Conservation (phyloP, 2,888 invertebrate species). For the Cerastis leucographa region DNA sequence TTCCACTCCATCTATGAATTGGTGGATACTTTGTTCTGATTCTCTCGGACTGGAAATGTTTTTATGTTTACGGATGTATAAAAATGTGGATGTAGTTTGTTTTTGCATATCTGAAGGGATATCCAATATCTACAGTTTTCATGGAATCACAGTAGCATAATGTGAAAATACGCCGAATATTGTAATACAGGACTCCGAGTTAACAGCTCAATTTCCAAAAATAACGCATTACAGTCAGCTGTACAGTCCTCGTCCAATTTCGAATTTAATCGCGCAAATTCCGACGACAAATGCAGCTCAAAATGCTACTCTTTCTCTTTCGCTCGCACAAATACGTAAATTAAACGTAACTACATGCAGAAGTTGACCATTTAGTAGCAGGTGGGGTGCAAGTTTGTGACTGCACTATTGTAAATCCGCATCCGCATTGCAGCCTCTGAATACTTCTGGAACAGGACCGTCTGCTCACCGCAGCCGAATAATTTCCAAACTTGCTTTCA, state of each 20-base stretch:
- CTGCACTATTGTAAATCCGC: slow-evolving; percentile 66
- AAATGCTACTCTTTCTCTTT: slow-evolving; percentile 45
- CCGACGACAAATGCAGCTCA: slow-evolving; percentile 15
- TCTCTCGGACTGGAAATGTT: slow-evolving; percentile 40
- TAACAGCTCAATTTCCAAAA: neutral
- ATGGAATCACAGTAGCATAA: neutral
- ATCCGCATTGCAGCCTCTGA: slow-evolving; percentile 67
- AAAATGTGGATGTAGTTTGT: slow-evolving; percentile 8
- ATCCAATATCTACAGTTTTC: neutral
- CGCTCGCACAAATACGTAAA: slow-evolving; percentile 57
- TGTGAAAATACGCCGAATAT: too few relatives aligned
- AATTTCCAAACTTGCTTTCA: slow-evolving; percentile 68
- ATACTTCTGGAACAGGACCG: slow-evolving; percentile 64
- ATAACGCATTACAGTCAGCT: neutral
- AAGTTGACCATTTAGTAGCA: slow-evolving; percentile 69
- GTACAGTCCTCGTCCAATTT: slow-evolving; percentile 6
- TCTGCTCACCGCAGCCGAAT: slow-evolving; percentile 64
- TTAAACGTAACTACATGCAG: slow-evolving; percentile 59
- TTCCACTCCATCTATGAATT: slow-evolving; percentile 69
- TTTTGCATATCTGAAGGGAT: neutral
- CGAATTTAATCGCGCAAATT: slow-evolving; percentile 20
- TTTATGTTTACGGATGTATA: slow-evolving; percentile 33
- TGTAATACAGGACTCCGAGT: neutral
- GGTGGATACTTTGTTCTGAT: slow-evolving; percentile 61
- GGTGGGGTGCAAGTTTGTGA: slow-evolving; percentile 66